Conservation (phyloP, 2,797 vertebrate species). For the Tenualosa ilisha region DNA sequence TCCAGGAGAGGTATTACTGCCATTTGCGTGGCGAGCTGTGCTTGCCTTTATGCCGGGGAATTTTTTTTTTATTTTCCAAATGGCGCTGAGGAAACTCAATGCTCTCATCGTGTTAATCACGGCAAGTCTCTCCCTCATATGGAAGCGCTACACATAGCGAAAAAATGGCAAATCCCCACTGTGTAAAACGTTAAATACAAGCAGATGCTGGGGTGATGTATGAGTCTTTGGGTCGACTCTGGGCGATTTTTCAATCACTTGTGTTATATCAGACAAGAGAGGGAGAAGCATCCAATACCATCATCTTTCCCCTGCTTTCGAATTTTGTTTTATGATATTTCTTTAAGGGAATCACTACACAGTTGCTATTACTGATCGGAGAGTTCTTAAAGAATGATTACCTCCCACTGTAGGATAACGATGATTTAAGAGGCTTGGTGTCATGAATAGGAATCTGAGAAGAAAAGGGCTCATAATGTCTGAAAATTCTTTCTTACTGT, state of each 20-base stretch:
- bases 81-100: constrained; percentile 39
- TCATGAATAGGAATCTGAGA: neutral
- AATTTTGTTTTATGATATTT: constrained; percentile 13
- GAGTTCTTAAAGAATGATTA: neutral
- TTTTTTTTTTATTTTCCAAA: constrained; percentile 10
- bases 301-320: neutral
- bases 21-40: neutral
- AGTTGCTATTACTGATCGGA: neutral
- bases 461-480: neutral
- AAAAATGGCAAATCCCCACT: constrained; percentile 56
- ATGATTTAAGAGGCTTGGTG: neutral
- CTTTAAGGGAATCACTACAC: neutral
- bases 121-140: constrained; percentile 52
- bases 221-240: neutral
- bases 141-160: constrained; percentile 51
- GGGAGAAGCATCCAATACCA: constrained; percentile 1
- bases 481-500: neutral
- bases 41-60: too few species aligned
- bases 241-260: constrained; percentile 11
- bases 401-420: neutral
- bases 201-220: constrained; percentile 49
- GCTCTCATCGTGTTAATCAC: constrained; percentile 52
- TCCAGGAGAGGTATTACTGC: neutral
- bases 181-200: constrained; percentile 62
- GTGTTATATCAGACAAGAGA: constrained; percentile 5